Base-by-base conservation (phyloP, 2,797 vertebrate genomes). In the Pangasius larnaudii region DNA sequence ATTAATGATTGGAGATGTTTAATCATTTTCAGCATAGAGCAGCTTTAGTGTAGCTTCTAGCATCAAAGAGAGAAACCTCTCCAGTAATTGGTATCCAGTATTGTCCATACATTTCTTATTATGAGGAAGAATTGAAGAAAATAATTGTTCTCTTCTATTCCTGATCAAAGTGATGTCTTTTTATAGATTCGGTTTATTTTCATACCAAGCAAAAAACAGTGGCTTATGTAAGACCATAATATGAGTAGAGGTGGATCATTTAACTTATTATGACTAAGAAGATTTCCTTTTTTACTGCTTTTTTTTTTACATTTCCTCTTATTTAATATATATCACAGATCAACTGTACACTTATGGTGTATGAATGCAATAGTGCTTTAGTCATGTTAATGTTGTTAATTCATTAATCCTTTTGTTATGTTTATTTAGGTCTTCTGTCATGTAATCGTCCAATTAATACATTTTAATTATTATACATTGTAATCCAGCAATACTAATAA, bases 121-220 rank as follows among this genome's bases (percentile, higher is more conserved):
- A 33, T 81, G 39, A 61, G 58, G 0, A 56, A 22, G 77, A 58
- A 58, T 13, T 58, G 56, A 59, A n/a, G 56, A 63, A 82, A 46
- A 82, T 63, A 82, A 83, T 83, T 63, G 80, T 14, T 82, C 58
- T 83, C 22, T 39, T 46, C 58, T 83, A 18, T 46, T 65, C 59
- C 27, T 46, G 80, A 59, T 39, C 6, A 39, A 13, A 36, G 33
- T 61, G 33, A 42, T 63, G 58, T 46, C 79, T 65, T 67, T 81
- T 65, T 27, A n/a, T 65, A 65, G 80, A 80, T 59, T 80, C 59
- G 14, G 33, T 22, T 80, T 51, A n/a, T 53, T 79, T 79, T 22
- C 27, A 39, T 27, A 24, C 56, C 13, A 67, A 67, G 42, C 42
- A 49, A 67, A 84, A 83, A 7, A 24, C 39, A 67, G 39, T 49